Conservation (phyloP, 1,140 invertebrate species). For the Babylonia areolata region DNA sequence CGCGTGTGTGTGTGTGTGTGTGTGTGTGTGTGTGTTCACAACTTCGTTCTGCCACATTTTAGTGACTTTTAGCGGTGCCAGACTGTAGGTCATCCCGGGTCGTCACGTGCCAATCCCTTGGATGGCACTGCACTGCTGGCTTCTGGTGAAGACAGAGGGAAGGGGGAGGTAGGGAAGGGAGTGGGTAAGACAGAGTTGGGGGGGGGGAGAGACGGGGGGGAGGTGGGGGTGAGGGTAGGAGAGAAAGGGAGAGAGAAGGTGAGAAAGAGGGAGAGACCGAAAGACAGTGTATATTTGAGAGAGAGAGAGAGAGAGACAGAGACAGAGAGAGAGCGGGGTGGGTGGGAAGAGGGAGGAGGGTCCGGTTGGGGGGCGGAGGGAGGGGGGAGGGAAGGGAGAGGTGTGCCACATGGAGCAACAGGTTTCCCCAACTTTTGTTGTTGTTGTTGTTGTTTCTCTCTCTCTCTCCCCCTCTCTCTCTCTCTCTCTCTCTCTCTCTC, state of each 20-base stretch:
- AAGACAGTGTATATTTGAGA: neutral
- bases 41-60: neutral
- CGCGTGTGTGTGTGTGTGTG: too few species aligned
- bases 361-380: neutral
- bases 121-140: too few species aligned
- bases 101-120: too few species aligned
- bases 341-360: neutral
- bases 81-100: too few species aligned
- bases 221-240: neutral
- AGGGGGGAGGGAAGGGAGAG: neutral
- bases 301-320: constrained; percentile 2
- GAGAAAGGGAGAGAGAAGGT: neutral
- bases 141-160: too few species aligned
- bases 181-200: neutral
- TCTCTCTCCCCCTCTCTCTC: neutral
- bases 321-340: neutral
- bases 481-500: neutral
- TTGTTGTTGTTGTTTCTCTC: neutral
- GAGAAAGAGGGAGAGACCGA: neutral
- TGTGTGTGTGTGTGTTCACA: neutral
- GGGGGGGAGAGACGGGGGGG: too few species aligned
- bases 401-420: neutral
- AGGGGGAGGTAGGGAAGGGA: neutral
- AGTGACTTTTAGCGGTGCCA: too few species aligned
- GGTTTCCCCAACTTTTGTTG: neutral